Percentiles rank a stretch among this genome's conserved stretches.
Evolutionary conservation across 2,113 vertebrate genomes (phyloP).

Genomic region (Tenebrosternarchus preto): DNA sequence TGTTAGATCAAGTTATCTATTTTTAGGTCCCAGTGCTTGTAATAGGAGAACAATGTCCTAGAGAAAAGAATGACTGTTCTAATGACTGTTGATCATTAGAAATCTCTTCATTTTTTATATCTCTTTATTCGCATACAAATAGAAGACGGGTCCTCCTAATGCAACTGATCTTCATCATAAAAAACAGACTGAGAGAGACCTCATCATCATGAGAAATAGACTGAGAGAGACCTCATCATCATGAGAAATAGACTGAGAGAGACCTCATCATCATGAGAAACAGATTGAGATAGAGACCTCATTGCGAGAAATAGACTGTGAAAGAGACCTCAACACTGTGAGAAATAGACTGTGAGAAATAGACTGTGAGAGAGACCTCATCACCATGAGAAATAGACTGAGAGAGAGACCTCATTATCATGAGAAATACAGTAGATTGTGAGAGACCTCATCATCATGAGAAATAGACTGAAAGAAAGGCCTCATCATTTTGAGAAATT

Average conservation of each 20-base stretch:
- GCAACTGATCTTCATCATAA: no score
- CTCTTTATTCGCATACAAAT: slow-evolving; percentile 34
- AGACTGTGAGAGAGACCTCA: slow-evolving; percentile 41
- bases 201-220: slow-evolving; percentile 43
- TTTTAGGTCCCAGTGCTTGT: not conserved
- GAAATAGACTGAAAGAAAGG: no score
- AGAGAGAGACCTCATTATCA: no score
- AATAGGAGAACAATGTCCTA: not conserved
- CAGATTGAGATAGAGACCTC: no score
- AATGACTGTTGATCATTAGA: slow-evolving; percentile 26
- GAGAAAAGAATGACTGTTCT: slow-evolving; percentile 12
- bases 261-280: no score
- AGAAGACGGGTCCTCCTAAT: slow-evolving; percentile 30
- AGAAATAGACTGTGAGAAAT: slow-evolving; percentile 57
- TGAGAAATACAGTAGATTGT: no score
- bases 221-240: no score
- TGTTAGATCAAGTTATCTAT: not conserved
- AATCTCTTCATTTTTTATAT: slow-evolving; percentile 22
- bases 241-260: no score
- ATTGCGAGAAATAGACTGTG: slow-evolving; percentile 48
- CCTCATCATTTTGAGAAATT: no score
- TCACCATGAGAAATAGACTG: slow-evolving; percentile 40
- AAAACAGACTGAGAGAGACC: slow-evolving; percentile 49
- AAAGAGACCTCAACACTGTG: slow-evolving; percentile 32
- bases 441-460: no score